Conservation (phyloP, 2,113 vertebrate species). For the Scalopus aquaticus region DNA sequence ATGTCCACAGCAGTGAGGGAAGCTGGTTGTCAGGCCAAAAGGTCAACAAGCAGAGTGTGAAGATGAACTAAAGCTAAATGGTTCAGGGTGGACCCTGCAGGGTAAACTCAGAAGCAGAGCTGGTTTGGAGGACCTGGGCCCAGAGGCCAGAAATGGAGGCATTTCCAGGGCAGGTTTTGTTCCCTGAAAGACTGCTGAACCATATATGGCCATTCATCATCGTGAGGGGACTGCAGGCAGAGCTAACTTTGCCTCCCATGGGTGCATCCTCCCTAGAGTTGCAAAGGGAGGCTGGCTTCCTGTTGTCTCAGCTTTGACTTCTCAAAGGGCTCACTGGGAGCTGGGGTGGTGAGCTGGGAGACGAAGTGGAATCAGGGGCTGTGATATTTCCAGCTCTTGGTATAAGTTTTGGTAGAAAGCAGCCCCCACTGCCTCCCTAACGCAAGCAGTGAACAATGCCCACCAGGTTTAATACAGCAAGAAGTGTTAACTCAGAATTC, state of each 20-base stretch:
- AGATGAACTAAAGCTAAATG: not conserved
- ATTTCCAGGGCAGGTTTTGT: not conserved
- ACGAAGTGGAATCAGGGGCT: too few relatives aligned
- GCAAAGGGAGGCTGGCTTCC: not conserved
- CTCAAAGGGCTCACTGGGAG: not conserved
- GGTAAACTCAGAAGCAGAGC: not conserved
- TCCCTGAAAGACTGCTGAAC: constrained; percentile 1
- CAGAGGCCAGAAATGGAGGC: not conserved
- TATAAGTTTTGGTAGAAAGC: not conserved
- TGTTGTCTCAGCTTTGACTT: not conserved
- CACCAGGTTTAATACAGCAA: not conserved
- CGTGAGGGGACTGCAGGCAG: not conserved
- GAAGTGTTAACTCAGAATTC: constrained; percentile 13
- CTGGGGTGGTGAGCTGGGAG: not conserved
- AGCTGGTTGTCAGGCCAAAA: constrained; percentile 71
- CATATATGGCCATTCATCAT: not conserved
- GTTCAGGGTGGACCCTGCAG: too few relatives aligned
- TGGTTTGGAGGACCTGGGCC: not conserved
- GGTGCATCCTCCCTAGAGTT: not conserved
- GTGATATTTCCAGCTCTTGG: not conserved
- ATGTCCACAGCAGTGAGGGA: constrained; percentile 72
- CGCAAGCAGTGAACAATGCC: not conserved
- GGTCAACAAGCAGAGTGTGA: constrained; percentile 63
- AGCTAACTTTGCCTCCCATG: not conserved
- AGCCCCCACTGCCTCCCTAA: not conserved